Base-by-base conservation (phyloP, 1,140 invertebrate genomes). In the Apolygus lucorum region DNA sequence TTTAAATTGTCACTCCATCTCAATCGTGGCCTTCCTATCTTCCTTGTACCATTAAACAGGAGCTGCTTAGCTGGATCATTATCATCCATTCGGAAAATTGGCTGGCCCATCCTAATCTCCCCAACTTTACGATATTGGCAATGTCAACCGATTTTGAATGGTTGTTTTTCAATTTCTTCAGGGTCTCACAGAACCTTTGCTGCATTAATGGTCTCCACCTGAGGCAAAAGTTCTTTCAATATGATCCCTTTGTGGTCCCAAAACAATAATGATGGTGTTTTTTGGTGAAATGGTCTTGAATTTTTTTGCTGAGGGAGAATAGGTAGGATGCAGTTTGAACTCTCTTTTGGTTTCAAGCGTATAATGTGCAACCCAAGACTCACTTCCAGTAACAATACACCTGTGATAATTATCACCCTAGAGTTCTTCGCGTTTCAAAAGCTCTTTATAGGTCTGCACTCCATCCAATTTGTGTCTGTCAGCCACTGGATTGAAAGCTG, bases 331-430 rank as follows among this genome's bases (percentile, higher is more conserved):
- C 54, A 8, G 22, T 21, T 49, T 8, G 54, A 71, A 74, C 42
- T 74, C 69, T 21, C 62, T 52, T 28, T 74, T 75, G 25, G 68
- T 72, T 72, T 76, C 73, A 27, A 68, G 70, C 24, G 70, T 74
- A 22, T 73, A 68, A 49, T 74, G 71, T 1, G 52, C 28, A 67
- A 75, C 70, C 72, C 69, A 76, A 22, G 71, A 74, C 69, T 74
- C 74, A 65, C 77, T 71, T n/a, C 72, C 72, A 75, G 72, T 59
- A 59, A 59, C 54, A 59, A 59, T 59, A 59, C 54, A 59, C 54
- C 22, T 59, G 54, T 11, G 22, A 72, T 74, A 73, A 25, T 73
- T 67, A 27, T 75, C 67, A 14, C 73, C 70, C 2, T 71, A 42
- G 2, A 70, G 52, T 68, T 70, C 34, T 26, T 70, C 54, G 2